Evolutionary conservation across 1,140 invertebrate species (phyloP), one percentile per base, ranked within the genome.

Genomic region (Magallana gigas): DNA sequence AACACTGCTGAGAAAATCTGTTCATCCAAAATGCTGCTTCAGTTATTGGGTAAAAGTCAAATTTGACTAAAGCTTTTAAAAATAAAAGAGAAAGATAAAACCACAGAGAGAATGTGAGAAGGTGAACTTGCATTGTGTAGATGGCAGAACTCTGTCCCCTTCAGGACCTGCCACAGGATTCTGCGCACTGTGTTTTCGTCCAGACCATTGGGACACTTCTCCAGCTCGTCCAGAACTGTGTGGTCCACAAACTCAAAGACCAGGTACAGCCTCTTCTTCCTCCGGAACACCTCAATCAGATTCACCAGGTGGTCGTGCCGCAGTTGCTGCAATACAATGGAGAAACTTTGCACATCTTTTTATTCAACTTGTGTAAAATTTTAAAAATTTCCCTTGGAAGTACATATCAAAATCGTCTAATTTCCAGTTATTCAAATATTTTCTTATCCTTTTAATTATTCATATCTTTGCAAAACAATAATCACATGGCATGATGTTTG

Each of bases 201-300:
- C 6, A 98, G 95, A 2, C 97, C 97, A 48, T 96, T 95, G 3
- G 96, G 96, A 9, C 95, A 95, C 18, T 96, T 94, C 58, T 98
- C 97, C 90, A 98, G 94, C 95, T 98, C 97, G 91, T 98, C 97
- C 48, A 98, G 95, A 16, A 98, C 95, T 0, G 97, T 98, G 91
- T 97, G 97, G 93, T 98, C 97, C 90, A 98, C 95, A 94, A 97
- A 98, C 93, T 98, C 97, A 94, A 98, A 98, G 0, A 98, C 97
- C 14, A 98, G 95, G 93, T 98, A 98, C 90, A 98, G 97, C 48
- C 97, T 96, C 92, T 97, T 97, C 93, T 97, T 96, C 62, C 97
- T 92, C 29, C 97, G 96, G 94, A 98, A 98, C 68, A 98, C 97
- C 94, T 98, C 98, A 84, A 98, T 96, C 95, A 98, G 96, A 92